Evolutionary conservation across 2,888 invertebrate species (phyloP), one percentile per base, ranked within the genome.

Genomic region (Danaus chrysippus): DNA sequence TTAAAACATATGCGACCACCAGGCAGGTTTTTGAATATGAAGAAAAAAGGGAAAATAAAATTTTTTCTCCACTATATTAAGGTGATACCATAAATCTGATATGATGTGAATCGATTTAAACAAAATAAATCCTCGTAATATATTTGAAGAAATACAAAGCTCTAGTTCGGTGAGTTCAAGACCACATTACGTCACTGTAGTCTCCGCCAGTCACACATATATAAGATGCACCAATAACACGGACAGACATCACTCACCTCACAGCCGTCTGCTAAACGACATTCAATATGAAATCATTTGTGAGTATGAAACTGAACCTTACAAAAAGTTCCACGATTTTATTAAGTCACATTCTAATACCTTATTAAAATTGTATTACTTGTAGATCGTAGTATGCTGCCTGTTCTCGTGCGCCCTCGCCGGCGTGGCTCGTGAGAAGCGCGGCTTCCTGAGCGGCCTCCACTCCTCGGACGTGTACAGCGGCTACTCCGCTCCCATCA

Each of bases 391-490:
- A 53, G 56, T 67, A 12, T 62, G 56, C 15, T 65, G 64, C 49
- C 44, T 69, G 10, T 68, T 63, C 53, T 65, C 65, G 12, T 62
- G 56, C 23, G 69, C 58, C n/a, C 49, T 61, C 3, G 67, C 66
- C 42, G 70, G 56, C 10, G 13, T 15, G 3, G 13, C 13, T 11
- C 67, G 70, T 13, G 70, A 68, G 44, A 69, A 69, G 58, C 66
- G 70, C 19, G 69, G 69, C 56, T 68, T 63, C 46, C 63, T 68
- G 17, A 57, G 67, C 58, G 65, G 67, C 52, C 55, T 63, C 9
- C 58, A 62, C 54, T 62, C 64, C 13, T n/a, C 46, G n/a, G 46
- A 46, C 13, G 1, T 46, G 13, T 11, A 44, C 8, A 6, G 44
- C 8, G 13, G 8, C 46, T 46, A 9, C 57, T 56, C 57, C 10